Percentiles rank a stretch among this genome's conserved stretches.
These are phyloP conservation scores for Charina bottae DNA, from an alignment of 2,113 vertebrate species.

Conservation along the genomic window DNA sequence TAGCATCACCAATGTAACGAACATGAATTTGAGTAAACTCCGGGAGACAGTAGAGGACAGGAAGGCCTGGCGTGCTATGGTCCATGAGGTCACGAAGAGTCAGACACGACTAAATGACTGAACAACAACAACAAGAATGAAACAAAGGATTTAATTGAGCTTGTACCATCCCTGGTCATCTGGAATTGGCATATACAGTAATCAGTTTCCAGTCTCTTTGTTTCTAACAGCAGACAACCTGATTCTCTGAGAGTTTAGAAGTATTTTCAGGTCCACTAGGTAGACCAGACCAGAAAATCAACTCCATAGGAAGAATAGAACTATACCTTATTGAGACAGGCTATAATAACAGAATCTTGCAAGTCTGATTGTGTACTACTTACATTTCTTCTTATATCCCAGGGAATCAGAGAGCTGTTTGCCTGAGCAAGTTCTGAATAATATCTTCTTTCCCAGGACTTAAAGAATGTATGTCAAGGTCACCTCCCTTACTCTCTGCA, in stretches of 20 bases:
- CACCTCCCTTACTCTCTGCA: not conserved
- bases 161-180: not conserved
- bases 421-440: not conserved
- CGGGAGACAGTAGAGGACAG: too few relatives aligned
- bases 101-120: too few relatives aligned
- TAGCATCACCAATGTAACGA: too few relatives aligned
- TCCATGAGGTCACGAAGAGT: too few relatives aligned
- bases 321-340: not conserved
- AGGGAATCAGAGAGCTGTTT: not conserved
- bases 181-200: slow-evolving; percentile 31
- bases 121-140: too few relatives aligned
- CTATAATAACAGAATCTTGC: not conserved
- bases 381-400: not conserved
- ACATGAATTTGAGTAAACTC: too few relatives aligned
- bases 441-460: not conserved
- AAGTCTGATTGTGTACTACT: not conserved
- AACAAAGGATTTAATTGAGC: not conserved
- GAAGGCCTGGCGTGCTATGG: too few relatives aligned
- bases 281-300: not conserved
- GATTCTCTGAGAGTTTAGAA: not conserved
- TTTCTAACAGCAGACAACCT: not conserved
- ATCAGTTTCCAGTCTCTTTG: not conserved
- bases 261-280: not conserved
- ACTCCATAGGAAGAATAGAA: not conserved
- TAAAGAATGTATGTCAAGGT: not conserved